phyloP scores from a whole-genome alignment of 1,140 invertebrate species.

The Phthorimaea operculella region DNA sequence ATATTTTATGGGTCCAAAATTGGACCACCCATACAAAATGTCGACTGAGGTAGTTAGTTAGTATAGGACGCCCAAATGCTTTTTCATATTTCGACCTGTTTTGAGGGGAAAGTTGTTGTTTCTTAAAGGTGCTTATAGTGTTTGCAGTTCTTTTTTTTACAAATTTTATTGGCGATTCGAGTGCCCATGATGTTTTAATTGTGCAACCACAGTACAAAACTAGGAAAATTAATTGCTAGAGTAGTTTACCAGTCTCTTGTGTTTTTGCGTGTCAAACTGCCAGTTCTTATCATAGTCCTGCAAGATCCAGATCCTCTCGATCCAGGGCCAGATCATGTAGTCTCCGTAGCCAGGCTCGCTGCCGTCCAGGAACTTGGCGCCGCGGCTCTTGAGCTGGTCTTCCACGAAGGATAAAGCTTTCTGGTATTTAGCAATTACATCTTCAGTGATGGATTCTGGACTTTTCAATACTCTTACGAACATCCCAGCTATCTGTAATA shows the following conservation, averaged over 20 bases:
- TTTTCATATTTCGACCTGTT: no score
- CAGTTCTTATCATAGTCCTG: constrained; percentile 20
- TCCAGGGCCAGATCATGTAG: constrained; percentile 93
- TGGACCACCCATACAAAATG: no score
- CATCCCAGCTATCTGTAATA: constrained; percentile 34
- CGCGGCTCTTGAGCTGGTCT: constrained; percentile 66
- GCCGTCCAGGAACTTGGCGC: constrained; percentile 77
- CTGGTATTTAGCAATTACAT: constrained; percentile 26
- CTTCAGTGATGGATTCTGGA: constrained; percentile 32
- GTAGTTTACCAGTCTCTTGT: constrained; percentile 33
- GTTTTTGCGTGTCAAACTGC: constrained; percentile 30
- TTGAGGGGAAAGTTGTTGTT: no score
- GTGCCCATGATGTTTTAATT: no score
- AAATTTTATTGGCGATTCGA: no score
- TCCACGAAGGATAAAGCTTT: constrained; percentile 35
- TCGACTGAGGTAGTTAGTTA: no score
- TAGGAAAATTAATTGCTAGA: no score
- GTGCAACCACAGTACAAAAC: no score
- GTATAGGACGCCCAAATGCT: no score
- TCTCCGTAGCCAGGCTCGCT: constrained; percentile 83
- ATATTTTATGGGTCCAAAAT: no score
- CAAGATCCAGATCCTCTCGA: constrained; percentile 73
- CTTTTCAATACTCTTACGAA: constrained; percentile 31
- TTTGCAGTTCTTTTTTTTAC: no score
- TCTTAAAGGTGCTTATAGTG: no score